Conservation (phyloP, 2,113 vertebrate species). For the Crocuta crocuta region DNA sequence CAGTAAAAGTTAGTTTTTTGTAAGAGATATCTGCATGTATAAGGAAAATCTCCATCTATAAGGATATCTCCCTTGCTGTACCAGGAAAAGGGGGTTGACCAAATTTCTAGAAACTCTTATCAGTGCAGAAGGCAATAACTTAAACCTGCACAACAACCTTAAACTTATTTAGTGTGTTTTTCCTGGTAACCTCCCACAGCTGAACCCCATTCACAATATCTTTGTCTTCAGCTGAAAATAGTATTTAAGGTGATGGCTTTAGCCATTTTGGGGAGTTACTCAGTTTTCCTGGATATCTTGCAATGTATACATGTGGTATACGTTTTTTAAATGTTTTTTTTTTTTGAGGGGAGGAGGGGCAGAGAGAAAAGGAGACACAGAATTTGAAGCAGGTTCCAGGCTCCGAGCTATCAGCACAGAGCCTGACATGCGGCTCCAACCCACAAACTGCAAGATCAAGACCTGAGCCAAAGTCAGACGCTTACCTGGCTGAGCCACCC, state of each 20-base stretch:
- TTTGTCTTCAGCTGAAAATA: neutral
- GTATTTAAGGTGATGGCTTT: neutral
- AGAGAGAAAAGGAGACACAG: too few species aligned
- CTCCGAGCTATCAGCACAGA: too few species aligned
- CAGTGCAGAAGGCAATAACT: neutral
- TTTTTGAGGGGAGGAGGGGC: too few species aligned
- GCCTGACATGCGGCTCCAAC: too few species aligned
- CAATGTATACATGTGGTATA: neutral
- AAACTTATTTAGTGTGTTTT: neutral
- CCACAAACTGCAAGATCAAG: too few species aligned
- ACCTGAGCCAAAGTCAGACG: too few species aligned
- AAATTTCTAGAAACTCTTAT: neutral
- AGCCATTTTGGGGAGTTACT: neutral
- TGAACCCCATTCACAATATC: neutral
- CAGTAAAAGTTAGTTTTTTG: neutral
- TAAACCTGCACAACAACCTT: neutral
- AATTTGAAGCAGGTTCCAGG: too few species aligned
- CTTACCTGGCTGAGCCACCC: too few species aligned
- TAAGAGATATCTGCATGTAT: neutral
- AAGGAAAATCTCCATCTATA: neutral
- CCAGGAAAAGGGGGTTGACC: neutral
- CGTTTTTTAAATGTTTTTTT: neutral
- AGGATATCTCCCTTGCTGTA: neutral
- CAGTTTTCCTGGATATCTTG: neutral
- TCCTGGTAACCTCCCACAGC: neutral